These are phyloP conservation scores for Gadus macrocephalus DNA, from an alignment of 2,113 vertebrate genomes.

Conservation along the genomic window DNA sequence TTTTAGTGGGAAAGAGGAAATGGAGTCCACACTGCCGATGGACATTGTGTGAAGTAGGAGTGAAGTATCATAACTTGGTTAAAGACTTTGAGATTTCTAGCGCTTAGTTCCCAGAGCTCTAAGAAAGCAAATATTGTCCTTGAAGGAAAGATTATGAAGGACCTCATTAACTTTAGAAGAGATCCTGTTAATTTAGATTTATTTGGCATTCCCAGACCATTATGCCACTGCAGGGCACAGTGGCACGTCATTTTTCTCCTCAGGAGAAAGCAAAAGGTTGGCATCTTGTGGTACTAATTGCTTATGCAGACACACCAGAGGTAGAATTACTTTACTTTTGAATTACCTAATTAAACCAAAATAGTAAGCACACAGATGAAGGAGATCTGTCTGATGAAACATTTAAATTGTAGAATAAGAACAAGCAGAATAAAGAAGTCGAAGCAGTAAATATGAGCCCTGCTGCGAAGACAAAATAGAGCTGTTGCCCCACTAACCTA, in stretches of 20 bases:
- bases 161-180: conserved; percentile 1
- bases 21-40: background rate
- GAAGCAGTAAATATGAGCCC: background rate
- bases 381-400: no score
- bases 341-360: no score
- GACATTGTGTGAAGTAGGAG: background rate
- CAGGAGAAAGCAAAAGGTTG: background rate
- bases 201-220: background rate
- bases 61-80: no score
- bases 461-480: background rate
- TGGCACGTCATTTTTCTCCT: background rate
- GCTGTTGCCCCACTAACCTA: background rate
- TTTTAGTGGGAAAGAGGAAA: background rate
- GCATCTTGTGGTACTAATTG: conserved; percentile 1
- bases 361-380: no score
- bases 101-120: background rate
- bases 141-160: background rate
- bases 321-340: background rate
- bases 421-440: no score
- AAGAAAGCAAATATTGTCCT: background rate
- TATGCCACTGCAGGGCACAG: background rate
- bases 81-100: background rate
- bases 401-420: no score
- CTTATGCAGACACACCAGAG: conserved; percentile 4
- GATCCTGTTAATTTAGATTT: background rate